phyloP scores from a whole-genome alignment of 2,113 vertebrate genomes.

The Ammodytes marinus region DNA sequence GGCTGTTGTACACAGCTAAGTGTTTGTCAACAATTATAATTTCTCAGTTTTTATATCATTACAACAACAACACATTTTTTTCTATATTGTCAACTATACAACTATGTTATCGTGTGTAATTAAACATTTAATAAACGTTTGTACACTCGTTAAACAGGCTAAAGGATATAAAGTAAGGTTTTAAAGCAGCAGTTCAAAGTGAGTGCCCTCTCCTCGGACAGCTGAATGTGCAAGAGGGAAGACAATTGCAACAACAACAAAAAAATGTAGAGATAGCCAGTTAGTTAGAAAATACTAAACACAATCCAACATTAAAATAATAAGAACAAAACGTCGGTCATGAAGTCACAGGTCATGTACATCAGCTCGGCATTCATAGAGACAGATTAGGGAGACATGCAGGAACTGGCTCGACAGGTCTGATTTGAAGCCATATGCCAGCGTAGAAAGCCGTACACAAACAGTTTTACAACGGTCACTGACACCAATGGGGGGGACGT shows the following conservation, averaged over 20 bases:
- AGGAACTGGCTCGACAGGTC: slow-evolving; percentile 55
- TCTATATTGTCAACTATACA: neutral
- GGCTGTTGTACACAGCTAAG: neutral
- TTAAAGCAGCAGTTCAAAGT: no score
- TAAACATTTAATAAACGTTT: neutral
- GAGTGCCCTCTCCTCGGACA: no score
- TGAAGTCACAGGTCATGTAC: neutral
- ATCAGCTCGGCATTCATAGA: slow-evolving; percentile 5
- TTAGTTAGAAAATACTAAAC: neutral
- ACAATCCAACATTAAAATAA: neutral
- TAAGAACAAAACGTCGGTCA: neutral
- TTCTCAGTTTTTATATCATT: neutral
- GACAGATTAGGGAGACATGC: slow-evolving; percentile 1
- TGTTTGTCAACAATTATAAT: neutral
- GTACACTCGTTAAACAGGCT: neutral
- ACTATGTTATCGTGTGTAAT: neutral
- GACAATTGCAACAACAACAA: neutral
- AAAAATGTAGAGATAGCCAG: neutral
- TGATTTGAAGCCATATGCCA: slow-evolving; percentile 10
- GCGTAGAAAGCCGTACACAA: slow-evolving; percentile 34
- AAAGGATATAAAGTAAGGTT: neutral
- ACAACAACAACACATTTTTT: neutral
- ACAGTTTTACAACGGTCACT: slow-evolving; percentile 27
- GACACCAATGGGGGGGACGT: neutral
- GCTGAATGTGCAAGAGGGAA: neutral